Base-by-base conservation (phyloP, 2,888 invertebrate genomes). In the Drosophila austrosaltans region DNA sequence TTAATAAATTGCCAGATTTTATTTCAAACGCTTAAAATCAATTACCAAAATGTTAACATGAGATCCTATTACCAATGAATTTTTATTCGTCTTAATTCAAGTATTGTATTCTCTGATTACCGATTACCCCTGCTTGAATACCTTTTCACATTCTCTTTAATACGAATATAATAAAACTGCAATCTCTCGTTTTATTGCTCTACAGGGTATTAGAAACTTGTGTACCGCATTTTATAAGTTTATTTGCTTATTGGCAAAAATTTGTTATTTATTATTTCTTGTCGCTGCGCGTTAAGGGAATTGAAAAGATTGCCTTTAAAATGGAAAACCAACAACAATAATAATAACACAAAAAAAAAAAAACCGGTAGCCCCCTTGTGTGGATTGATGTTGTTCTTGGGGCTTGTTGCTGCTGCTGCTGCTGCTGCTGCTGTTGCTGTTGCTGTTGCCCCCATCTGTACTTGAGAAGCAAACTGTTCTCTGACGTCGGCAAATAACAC, bases 401-500 rank as follows among this genome's bases (percentile, higher is more conserved):
- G 48, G 48, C 22, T 69, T 66, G 66, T 53, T 69, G 68, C 44
- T 16, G 16, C 16, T 16, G 16, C 16, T 30, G 28, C 28, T 30
- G 28, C 28, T 30, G 30, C 1, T 66, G 67, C 42, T 66, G 53
- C 16, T 30, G 28, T 2, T 30, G 28, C 28, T 30, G 30, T 6
- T 66, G 67, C 42, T 66, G 53, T 48, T 53, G 63, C 44, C 44
- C 8, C 3, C 20, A 20, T 48, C 2, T 77, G 66, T 66, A 71
- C 78, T 78, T 73, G 66, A 72, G 79, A 63, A 66, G 73, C 70
- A 70, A 66, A 73, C 69, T 59, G 66, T 77, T 69, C 48, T 78
- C 72, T 86, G 86, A 86, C 87, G 83, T 86, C 74, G 81, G 68
- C 83, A 80, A 74, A 76, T 76, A 81, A 66, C 63, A 75, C 39